These are phyloP conservation scores for rabbit (Oryctolagus cuniculus) DNA, from an alignment of 2,113 vertebrate species.

Conservation along the genomic window mOryCun1.1 NC_091434.1:44340501-44341000, in stretches of 20 bases:
- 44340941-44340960: too few species aligned
- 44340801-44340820: not conserved
- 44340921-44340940: too few species aligned
- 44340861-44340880: too few species aligned
- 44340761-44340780: not conserved
- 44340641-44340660: conserved; percentile 42
- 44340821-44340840: not conserved
- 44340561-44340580: not conserved
- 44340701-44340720: not conserved
- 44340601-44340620: not conserved
- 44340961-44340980: too few species aligned
- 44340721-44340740: not conserved
- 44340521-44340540: too few species aligned
- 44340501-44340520: too few species aligned
- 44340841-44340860: not conserved
- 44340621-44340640: not conserved
- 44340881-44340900: not conserved
- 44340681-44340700: not conserved
- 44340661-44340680: not conserved
- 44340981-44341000: too few species aligned
- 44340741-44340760: not conserved
- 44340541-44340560: too few species aligned
- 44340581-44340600: not conserved
- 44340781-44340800: conserved; percentile 36
- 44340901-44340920: too few species aligned